Base-by-base conservation (phyloP, 2,113 vertebrate species). In the Cercocebus atys region DNA sequence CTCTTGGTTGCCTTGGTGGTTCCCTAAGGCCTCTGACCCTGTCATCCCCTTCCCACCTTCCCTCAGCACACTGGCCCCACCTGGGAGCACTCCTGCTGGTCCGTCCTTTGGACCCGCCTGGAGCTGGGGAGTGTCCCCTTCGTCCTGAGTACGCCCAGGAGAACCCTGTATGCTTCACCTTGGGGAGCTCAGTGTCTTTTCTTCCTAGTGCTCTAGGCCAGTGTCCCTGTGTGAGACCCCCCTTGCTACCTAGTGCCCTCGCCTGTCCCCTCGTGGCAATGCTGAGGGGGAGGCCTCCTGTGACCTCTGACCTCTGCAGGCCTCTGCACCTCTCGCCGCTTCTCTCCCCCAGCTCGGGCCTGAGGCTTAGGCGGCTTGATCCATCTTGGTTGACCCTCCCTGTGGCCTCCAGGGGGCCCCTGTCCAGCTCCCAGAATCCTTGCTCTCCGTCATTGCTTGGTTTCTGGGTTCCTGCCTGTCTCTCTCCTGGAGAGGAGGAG, bases 371-470 rank as follows among this genome's bases (percentile, higher is more conserved):
- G 52, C 2, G 2, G 38, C 57, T 43, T 17, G n/a, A 0, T 68
- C 50, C 35, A 72, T 8, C 23, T 45, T 17, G 4, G 20, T 4
- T 4, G 4, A 57, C 72, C 66, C 38, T 57, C 50, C 27, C 55
- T 16, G 4, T 43, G 38, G 66, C 45, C 38, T 90, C 38, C 23
- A 43, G 83, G 40, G 50, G 20, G 43, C 35, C 43, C 61, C 66
- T n/a, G 66, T 17, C 32, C 66, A 17, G 32, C 27, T 64, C 61
- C 61, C 30, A 25, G 47, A 59, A 35, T 59, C 27, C 0, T 76
- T 10, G 4, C 50, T 8, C 20, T 72, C 9, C 0, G 8, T 13
- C 61, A 52, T 78, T 5, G 0, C 23, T 5, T 8, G 1, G 1
- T 86, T 90, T 85, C 47, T 0, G 0, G 55, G 45, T 86, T 93